Base-by-base conservation (phyloP, 2,888 invertebrate species). In the Protodeltote pygarga region DNA sequence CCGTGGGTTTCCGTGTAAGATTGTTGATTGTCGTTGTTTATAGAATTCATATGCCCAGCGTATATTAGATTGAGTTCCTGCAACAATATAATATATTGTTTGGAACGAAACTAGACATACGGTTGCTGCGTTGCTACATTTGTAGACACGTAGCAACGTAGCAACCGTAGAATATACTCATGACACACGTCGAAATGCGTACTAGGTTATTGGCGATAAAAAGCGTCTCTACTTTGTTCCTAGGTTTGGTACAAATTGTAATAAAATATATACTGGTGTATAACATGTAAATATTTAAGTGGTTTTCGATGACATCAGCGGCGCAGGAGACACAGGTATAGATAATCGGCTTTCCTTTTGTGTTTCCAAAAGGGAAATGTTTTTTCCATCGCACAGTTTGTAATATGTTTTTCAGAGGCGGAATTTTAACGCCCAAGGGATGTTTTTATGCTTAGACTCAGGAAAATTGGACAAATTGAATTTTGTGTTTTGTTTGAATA, bases 391-490 rank as follows among this genome's bases (percentile, higher is more conserved):
- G 64, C 42, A 49, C 73, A 74, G 59, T 75, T 75, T 75, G 69
- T 77, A 77, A 77, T 69, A 65, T 73, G 75, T 77, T 81, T 79
- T 74, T 71, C 49, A 65, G 65, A 59, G 61, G 55, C 59, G 61
- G 64, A 69, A 65, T 76, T 77, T 75, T 74, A 67, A 62, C 60
- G 65, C 76, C 71, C 74, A 51, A 27, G 75, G 74, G 75, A 77
- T 75, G 71, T 79, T 75, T 77, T 79, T 77, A 63, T 73, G 73
- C 65, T 73, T 70, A 73, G 66, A 73, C 68, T 66, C 63, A 59
- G 53, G 75, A 69, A 76, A 77, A 77, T 79, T 69, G 71, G 69
- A 72, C 75, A 77, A 77, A 79, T 77, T 74, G 76, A 81, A 80
- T 81, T 75, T 61, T 71, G 60, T 70, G 71, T 73, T 76, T 77